phyloP scores from a whole-genome alignment of 2,888 invertebrate genomes.

The Metalampra italica region DNA sequence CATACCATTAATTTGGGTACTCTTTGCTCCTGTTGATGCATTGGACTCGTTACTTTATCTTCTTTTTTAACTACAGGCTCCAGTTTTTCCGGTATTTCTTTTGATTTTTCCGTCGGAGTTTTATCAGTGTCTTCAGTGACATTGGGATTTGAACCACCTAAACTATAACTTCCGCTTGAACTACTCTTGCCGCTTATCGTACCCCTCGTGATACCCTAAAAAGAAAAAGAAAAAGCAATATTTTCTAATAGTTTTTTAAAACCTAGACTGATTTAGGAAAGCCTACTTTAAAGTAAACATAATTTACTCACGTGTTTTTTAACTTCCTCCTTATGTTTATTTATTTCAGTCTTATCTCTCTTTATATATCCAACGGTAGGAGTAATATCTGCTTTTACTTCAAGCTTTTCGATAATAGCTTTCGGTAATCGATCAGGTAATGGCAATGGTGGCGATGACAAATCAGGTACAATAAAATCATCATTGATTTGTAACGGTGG shows the following conservation, averaged over 20 bases:
- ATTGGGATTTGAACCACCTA: conserved; percentile 70
- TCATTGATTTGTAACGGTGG: conserved; percentile 76
- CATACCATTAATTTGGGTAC: conserved; percentile 64
- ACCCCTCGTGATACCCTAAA: conserved; percentile 46
- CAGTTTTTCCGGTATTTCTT: conserved; percentile 40
- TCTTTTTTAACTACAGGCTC: conserved; percentile 38
- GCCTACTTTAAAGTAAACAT: too few species aligned
- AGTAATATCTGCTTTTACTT: conserved; percentile 63
- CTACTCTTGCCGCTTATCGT: conserved; percentile 70
- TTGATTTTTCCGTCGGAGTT: conserved; percentile 44
- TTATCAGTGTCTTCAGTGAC: conserved; percentile 55
- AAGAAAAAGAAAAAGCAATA: conserved; percentile 10
- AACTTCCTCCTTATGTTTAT: conserved; percentile 54
- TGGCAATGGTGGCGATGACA: conserved; percentile 69
- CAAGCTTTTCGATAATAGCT: conserved; percentile 56
- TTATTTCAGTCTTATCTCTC: conserved; percentile 72
- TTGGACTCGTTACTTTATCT: conserved; percentile 36
- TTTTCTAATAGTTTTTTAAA: too few species aligned
- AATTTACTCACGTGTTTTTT: conserved; percentile 38
- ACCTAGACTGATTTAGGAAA: too few species aligned
- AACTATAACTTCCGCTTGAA: conserved; percentile 73
- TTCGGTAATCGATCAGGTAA: conserved; percentile 57
- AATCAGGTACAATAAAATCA: conserved; percentile 66
- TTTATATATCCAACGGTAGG: conserved; percentile 47
- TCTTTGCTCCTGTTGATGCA: conserved; percentile 49